Conservation (phyloP, 2,797 vertebrate species). For the Cuniculus paca region DNA sequence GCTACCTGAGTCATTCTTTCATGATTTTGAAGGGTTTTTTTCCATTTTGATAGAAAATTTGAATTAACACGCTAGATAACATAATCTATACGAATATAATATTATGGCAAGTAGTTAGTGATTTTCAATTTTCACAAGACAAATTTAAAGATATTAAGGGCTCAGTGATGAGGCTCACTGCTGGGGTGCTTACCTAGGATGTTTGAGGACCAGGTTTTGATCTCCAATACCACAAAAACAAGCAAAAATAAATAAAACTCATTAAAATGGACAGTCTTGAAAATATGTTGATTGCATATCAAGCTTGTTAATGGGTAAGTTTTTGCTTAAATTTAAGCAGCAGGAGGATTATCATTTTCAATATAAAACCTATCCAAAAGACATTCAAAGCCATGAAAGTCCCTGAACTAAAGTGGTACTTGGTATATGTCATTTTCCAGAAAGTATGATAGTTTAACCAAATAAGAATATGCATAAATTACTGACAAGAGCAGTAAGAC, state of each 20-base stretch:
- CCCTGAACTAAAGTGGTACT: neutral
- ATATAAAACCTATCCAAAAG: neutral
- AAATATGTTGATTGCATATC: neutral
- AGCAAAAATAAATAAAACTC: neutral
- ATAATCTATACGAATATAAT: neutral
- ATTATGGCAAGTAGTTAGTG: neutral
- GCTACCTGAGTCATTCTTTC: neutral
- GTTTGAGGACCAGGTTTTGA: neutral
- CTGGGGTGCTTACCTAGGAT: neutral
- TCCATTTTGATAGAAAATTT: neutral
- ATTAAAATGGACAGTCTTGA: conserved; percentile 1
- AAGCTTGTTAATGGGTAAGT: neutral
- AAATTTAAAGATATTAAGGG: neutral
- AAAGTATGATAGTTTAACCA: neutral
- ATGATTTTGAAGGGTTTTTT: neutral
- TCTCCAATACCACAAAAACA: neutral
- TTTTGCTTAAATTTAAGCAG: conserved; percentile 18
- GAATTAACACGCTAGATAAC: neutral
- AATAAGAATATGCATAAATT: conserved; percentile 11
- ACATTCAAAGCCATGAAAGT: neutral
- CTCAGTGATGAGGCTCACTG: neutral
- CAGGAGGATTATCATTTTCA: neutral
- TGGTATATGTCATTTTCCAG: neutral
- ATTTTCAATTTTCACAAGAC: neutral
- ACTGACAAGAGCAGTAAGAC: neutral